These are phyloP conservation scores for Chalcis sispes DNA, from an alignment of 2,888 invertebrate genomes.

Conservation along the genomic window DNA sequence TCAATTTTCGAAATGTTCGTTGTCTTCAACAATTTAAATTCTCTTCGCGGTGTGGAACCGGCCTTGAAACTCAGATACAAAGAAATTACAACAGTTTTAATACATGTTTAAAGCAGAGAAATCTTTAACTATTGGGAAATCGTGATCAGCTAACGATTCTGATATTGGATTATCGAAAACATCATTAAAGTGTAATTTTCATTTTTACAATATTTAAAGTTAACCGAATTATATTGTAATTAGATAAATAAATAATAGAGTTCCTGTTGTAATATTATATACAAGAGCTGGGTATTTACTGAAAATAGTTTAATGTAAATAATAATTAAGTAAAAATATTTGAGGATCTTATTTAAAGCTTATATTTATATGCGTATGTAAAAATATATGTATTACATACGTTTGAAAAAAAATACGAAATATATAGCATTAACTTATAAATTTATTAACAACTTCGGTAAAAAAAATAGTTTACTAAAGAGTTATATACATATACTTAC, in stretches of 20 bases:
- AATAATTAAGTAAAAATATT: slow-evolving; percentile 44
- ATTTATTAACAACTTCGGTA: slow-evolving; percentile 56
- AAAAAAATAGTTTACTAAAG: slow-evolving; percentile 55
- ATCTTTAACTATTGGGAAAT: slow-evolving; percentile 76
- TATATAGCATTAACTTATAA: slow-evolving; percentile 54
- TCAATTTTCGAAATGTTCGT: slow-evolving; percentile 85
- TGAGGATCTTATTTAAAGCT: slow-evolving; percentile 48
- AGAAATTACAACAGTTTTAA: slow-evolving; percentile 65
- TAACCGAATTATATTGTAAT: slow-evolving; percentile 51
- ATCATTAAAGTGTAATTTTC: slow-evolving; percentile 46
- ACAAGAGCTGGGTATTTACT: slow-evolving; percentile 53
- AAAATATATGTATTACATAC: slow-evolving; percentile 41
- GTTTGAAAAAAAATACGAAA: slow-evolving; percentile 50
- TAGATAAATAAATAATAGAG: slow-evolving; percentile 51
- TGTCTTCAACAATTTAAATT: slow-evolving; percentile 81
- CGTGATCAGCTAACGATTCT: slow-evolving; percentile 79
- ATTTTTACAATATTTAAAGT: slow-evolving; percentile 24
- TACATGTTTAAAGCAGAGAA: slow-evolving; percentile 67
- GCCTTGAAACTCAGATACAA: slow-evolving; percentile 80
- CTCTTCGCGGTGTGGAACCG: slow-evolving; percentile 89
- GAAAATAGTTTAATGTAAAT: slow-evolving; percentile 57
- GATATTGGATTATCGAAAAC: slow-evolving; percentile 75
- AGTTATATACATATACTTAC: slow-evolving; percentile 53
- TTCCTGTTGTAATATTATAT: slow-evolving; percentile 53
- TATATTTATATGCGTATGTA: slow-evolving; percentile 33